Percentiles rank a stretch among this genome's conserved stretches.
phyloP scores from a whole-genome alignment of 2,113 vertebrate species.

The Oophaga pumilio region DNA sequence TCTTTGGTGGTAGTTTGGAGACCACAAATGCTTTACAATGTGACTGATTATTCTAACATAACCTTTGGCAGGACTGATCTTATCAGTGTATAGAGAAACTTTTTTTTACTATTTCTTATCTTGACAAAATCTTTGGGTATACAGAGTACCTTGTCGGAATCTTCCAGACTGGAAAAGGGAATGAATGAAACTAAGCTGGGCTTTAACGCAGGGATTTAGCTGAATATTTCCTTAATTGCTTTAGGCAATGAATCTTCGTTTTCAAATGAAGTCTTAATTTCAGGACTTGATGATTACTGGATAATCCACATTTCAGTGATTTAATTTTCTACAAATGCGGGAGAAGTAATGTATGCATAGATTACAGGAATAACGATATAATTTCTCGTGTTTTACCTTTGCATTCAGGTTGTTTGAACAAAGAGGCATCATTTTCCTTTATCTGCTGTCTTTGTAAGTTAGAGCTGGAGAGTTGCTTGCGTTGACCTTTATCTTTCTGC shows the following conservation, averaged over 20 bases:
- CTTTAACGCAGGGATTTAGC: not conserved
- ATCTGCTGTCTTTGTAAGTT: conserved; percentile 31
- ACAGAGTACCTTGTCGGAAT: not conserved
- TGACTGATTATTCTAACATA: too few species aligned
- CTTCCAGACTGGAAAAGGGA: not conserved
- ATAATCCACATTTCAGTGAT: not conserved
- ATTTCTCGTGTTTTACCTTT: conserved; percentile 33
- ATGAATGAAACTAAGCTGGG: not conserved
- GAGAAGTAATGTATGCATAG: conserved; percentile 17
- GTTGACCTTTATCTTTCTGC: conserved; percentile 50
- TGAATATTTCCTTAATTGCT: not conserved
- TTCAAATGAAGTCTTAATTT: conserved; percentile 12
- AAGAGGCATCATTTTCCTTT: conserved; percentile 42
- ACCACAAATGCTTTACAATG: too few species aligned
- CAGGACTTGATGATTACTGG: not conserved
- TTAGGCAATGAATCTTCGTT: not conserved
- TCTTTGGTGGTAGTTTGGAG: too few species aligned
- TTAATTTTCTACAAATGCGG: conserved; percentile 7
- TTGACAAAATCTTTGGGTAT: not conserved
- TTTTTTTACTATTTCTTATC: not conserved
- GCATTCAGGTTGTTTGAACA: conserved; percentile 25
- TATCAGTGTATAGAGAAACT: too few species aligned
- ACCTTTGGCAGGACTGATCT: too few species aligned
- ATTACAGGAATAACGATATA: conserved; percentile 22
- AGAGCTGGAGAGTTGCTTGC: conserved; percentile 18